phyloP scores from a whole-genome alignment of 2,888 invertebrate genomes.

The Alentia gelatinosa region DNA sequence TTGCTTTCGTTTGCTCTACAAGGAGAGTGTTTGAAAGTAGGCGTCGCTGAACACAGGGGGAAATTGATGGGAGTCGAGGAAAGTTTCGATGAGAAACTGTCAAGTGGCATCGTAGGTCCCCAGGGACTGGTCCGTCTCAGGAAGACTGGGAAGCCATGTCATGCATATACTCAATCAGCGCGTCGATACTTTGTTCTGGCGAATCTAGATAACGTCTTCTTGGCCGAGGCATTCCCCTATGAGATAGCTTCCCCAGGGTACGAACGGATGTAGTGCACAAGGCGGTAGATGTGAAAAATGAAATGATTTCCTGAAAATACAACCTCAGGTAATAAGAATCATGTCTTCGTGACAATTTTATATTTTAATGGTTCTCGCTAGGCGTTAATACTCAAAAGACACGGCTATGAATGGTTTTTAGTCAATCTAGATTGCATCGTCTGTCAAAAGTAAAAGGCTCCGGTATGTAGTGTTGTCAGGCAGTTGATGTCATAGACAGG shows the following conservation, averaged over 20 bases:
- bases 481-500: too few species aligned
- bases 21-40: too few species aligned
- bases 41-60: background rate
- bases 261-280: background rate
- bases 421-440: too few species aligned
- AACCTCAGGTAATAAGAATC: background rate
- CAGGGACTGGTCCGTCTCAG: background rate
- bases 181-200: slow-evolving; percentile 49
- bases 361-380: too few species aligned
- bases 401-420: too few species aligned
- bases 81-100: slow-evolving; percentile 45
- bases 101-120: slow-evolving; percentile 28
- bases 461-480: too few species aligned
- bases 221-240: background rate
- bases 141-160: slow-evolving; percentile 9
- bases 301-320: slow-evolving; percentile 8
- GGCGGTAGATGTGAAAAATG: slow-evolving; percentile 12
- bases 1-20: too few species aligned
- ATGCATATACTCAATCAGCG: slow-evolving; percentile 49
- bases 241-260: background rate
- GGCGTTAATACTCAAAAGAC: too few species aligned
- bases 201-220: slow-evolving; percentile 42
- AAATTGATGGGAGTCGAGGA: slow-evolving; percentile 18
- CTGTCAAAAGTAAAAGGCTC: too few species aligned
- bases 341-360: too few species aligned